Conservation (phyloP, 2,797 vertebrate species). For the Acridotheres tristis region DNA sequence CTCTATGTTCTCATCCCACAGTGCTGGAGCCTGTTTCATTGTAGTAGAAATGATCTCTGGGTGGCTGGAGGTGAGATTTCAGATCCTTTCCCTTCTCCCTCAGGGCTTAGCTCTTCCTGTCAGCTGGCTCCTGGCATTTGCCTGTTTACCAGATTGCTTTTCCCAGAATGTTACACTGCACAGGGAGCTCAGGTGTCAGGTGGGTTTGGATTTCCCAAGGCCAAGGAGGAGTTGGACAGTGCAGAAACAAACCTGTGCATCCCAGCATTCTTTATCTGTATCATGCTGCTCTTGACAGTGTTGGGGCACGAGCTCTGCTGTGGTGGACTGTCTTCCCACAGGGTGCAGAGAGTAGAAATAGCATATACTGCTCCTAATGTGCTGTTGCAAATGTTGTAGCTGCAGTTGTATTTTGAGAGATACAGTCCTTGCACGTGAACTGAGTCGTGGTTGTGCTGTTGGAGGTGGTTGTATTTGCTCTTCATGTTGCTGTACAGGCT, state of each 20-base stretch:
- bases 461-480: background rate
- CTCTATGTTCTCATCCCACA: fast-evolving
- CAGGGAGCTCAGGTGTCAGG: background rate
- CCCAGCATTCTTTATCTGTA: fast-evolving
- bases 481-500: background rate
- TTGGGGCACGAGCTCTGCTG: background rate
- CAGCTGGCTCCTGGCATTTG: background rate
- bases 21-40: background rate
- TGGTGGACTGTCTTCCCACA: background rate
- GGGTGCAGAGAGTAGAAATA: background rate
- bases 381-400: background rate
- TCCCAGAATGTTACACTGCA: background rate
- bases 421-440: background rate
- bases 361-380: background rate
- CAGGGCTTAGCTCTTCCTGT: background rate
- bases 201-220: background rate
- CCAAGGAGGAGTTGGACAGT: background rate
- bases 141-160: background rate
- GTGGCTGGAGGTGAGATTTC: background rate
- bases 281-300: fast-evolving
- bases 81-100: background rate
- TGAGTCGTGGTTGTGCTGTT: background rate
- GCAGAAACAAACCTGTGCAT: background rate
- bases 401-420: background rate
- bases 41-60: background rate